Evolutionary conservation across 2,888 invertebrate species (phyloP).

Genomic region (Polymixis flavicincta): DNA sequence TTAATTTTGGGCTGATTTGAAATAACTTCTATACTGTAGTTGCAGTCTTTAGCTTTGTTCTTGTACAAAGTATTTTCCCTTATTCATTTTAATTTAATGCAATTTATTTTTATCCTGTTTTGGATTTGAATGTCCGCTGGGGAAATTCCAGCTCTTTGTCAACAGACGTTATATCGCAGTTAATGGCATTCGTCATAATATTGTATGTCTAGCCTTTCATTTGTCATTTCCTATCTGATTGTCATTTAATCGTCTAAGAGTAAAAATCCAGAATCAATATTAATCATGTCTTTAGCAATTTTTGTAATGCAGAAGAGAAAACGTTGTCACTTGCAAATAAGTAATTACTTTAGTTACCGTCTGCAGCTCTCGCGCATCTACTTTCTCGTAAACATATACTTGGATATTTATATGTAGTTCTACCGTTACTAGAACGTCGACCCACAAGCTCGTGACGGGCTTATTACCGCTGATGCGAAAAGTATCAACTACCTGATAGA

Average conservation of each 20-base stretch:
- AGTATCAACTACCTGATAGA: conserved; percentile 53
- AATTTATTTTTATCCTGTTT: neutral
- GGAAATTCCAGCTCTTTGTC: neutral
- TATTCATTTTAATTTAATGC: neutral
- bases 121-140: neutral
- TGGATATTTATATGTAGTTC: conserved; percentile 58
- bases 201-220: neutral
- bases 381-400: conserved; percentile 49
- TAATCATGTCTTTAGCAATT: neutral
- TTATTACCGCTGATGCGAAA: conserved; percentile 71
- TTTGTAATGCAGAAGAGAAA: conserved; percentile 14
- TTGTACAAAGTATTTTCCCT: neutral
- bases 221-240: neutral
- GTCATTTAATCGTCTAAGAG: neutral
- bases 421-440: conserved; percentile 77
- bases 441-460: conserved; percentile 77
- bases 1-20: neutral
- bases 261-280: neutral
- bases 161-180: neutral
- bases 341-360: conserved; percentile 24
- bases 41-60: neutral
- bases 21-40: neutral
- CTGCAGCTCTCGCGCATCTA: conserved; percentile 25
- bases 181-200: neutral
- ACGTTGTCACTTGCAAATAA: conserved; percentile 4